Conservation (phyloP, 2,888 invertebrate species). For the Selenia dentaria region DNA sequence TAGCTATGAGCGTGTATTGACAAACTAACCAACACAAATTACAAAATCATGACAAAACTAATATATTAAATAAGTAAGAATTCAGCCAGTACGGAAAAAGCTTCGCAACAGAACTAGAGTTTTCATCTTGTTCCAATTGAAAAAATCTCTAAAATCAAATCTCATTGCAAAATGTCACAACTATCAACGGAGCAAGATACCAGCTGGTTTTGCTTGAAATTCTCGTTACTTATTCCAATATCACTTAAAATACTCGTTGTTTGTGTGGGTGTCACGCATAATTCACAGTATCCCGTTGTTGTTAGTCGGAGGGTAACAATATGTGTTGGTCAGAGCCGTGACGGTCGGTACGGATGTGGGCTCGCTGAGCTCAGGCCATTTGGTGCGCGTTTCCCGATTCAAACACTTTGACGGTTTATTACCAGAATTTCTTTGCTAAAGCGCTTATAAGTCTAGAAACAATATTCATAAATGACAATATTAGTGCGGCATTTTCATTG, state of each 20-base stretch:
- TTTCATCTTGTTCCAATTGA: no score
- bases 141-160: not conserved
- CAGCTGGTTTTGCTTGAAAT: not conserved
- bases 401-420: slow-evolving; percentile 10
- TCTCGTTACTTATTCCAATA: not conserved
- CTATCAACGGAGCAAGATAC: no score
- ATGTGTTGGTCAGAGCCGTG: slow-evolving; percentile 59
- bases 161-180: no score
- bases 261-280: slow-evolving; percentile 69
- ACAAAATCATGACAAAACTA: no score
- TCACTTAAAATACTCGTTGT: slow-evolving; percentile 20
- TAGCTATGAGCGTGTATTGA: no score
- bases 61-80: no score
- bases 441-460: no score
- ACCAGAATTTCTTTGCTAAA: slow-evolving; percentile 7
- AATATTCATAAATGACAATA: no score
- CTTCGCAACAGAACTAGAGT: no score
- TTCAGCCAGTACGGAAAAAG: no score
- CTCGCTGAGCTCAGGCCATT: slow-evolving; percentile 37
- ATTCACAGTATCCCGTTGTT: slow-evolving; percentile 79
- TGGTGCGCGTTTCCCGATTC: slow-evolving; percentile 50
- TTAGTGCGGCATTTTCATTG: no score
- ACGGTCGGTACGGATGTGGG: slow-evolving; percentile 54
- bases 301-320: slow-evolving; percentile 60
- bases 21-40: no score